Evolutionary conservation across 2,113 vertebrate species (phyloP).

Genomic region (Nipponia nippon): DNA sequence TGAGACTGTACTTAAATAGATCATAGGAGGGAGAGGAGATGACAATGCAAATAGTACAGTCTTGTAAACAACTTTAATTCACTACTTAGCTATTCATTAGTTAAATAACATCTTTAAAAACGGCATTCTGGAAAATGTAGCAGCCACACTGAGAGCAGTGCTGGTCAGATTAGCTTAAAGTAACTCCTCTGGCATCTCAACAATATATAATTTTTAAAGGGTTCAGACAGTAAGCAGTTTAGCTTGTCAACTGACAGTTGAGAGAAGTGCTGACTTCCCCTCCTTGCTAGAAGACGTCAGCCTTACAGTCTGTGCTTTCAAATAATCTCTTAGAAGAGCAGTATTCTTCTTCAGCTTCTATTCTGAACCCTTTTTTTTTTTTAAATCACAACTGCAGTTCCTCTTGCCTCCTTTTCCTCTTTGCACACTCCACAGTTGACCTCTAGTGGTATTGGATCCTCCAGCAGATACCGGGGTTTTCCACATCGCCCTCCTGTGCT

Average conservation of each 20-base stretch:
- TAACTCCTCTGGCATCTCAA: not conserved
- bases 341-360: not conserved
- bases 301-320: not conserved
- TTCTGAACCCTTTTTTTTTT: not conserved
- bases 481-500: not conserved
- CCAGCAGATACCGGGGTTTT: not conserved
- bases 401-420: not conserved
- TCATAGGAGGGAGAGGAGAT: not conserved
- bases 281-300: not conserved
- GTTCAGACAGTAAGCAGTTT: not conserved
- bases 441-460: not conserved
- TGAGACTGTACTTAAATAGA: not conserved
- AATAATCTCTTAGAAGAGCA: not conserved
- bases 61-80: constrained; percentile 33
- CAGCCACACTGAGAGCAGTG: not conserved
- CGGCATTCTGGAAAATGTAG: not conserved
- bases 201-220: not conserved
- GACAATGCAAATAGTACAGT: not conserved
- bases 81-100: not conserved
- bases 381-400: not conserved
- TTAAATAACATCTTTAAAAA: not conserved
- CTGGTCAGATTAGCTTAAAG: not conserved
- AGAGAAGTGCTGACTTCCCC: not conserved
- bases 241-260: not conserved
- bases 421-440: not conserved